Conservation (phyloP, 2,888 invertebrate species). For the Caenorhabditis drosophilae region DNA sequence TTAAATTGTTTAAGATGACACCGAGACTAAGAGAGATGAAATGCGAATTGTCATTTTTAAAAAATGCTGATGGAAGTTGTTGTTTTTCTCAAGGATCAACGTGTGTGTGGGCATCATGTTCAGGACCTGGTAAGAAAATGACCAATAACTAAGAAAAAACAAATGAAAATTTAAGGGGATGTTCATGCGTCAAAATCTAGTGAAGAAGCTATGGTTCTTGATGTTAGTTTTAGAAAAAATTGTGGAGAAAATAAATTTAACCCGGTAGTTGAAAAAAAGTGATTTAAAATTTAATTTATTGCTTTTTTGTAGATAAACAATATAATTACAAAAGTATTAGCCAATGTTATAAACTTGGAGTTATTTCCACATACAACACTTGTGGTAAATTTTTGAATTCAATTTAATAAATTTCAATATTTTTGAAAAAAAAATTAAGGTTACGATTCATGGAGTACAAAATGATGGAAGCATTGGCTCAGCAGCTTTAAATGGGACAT, state of each 20-base stretch:
- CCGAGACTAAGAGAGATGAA: background rate
- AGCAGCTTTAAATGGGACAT: slow-evolving; percentile 43
- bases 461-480: slow-evolving; percentile 48
- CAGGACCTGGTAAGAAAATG: slow-evolving; percentile 38
- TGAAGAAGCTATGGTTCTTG: slow-evolving; percentile 41
- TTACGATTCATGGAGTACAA: slow-evolving; percentile 51
- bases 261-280: no score
- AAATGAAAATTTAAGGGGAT: slow-evolving; percentile 31
- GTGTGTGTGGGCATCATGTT: slow-evolving; percentile 45
- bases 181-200: slow-evolving; percentile 40
- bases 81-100: slow-evolving; percentile 47
- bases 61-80: slow-evolving; percentile 42
- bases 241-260: slow-evolving; percentile 40
- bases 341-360: slow-evolving; percentile 37
- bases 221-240: slow-evolving; percentile 40
- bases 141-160: background rate
- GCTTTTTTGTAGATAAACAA: slow-evolving; percentile 49
- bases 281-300: no score
- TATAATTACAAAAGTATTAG: slow-evolving; percentile 36
- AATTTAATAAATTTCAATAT: no score
- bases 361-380: slow-evolving; percentile 47
- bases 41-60: slow-evolving; percentile 35
- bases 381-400: slow-evolving; percentile 15
- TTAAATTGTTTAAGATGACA: no score
- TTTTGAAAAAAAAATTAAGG: slow-evolving; percentile 5